Conservation (phyloP, 2,888 invertebrate genomes). For the Carterocephalus palaemon region DNA sequence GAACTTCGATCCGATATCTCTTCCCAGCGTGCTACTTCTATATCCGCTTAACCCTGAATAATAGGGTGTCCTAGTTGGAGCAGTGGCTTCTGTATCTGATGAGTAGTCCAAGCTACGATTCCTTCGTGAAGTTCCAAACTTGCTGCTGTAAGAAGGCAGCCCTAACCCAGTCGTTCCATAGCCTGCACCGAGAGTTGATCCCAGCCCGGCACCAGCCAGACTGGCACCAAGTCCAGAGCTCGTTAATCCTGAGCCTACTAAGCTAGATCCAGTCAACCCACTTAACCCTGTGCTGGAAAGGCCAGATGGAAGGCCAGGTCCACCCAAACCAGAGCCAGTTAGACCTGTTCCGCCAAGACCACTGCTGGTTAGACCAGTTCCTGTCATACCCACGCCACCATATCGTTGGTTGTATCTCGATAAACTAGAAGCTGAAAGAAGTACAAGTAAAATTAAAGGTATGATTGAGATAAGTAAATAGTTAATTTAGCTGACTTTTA, state of each 20-base stretch:
- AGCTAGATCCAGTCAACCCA: slow-evolving; percentile 66
- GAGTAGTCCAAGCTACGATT: slow-evolving; percentile 93
- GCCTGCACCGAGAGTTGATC: slow-evolving; percentile 59
- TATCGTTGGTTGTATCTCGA: slow-evolving; percentile 82
- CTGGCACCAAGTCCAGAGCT: slow-evolving; percentile 63
- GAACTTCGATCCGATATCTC: slow-evolving; percentile 83
- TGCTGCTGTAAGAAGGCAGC: slow-evolving; percentile 64
- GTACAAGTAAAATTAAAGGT: not conserved
- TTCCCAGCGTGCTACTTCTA: slow-evolving; percentile 72
- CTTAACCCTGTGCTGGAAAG: slow-evolving; percentile 70
- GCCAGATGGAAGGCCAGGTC: slow-evolving; percentile 62
- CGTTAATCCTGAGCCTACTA: slow-evolving; percentile 62
- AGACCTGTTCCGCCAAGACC: slow-evolving; percentile 48
- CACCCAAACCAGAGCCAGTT: slow-evolving; percentile 47
- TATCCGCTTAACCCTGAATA: slow-evolving; percentile 81
- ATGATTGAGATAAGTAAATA: not conserved
- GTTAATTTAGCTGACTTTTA: no score
- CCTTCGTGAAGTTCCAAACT: slow-evolving; percentile 83
- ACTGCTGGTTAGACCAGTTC: slow-evolving; percentile 49
- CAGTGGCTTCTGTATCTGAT: slow-evolving; percentile 96
- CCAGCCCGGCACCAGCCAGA: slow-evolving; percentile 58
- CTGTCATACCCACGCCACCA: slow-evolving; percentile 62
- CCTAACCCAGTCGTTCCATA: slow-evolving; percentile 69
- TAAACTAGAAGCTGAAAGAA: slow-evolving; percentile 74
- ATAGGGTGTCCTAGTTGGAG: slow-evolving; percentile 85